Percentiles rank a stretch among this genome's conserved stretches.
These are phyloP conservation scores for Notechis scutatus DNA, from an alignment of 2,113 vertebrate species.

Conservation along the genomic window DNA sequence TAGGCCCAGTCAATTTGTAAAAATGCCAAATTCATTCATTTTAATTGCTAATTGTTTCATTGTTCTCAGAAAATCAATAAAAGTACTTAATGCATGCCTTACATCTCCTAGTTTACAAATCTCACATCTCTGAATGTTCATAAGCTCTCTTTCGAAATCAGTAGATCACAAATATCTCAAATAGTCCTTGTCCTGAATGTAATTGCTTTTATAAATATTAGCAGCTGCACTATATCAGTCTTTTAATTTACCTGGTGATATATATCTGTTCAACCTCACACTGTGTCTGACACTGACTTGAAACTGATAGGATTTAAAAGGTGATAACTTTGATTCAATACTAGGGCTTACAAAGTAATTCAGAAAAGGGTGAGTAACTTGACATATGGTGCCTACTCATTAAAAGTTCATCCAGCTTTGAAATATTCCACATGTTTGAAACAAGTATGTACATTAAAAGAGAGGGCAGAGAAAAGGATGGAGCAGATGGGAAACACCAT, in stretches of 20 bases:
- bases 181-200: constrained; percentile 10
- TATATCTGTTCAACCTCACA: constrained; percentile 49
- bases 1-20: neutral
- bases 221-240: constrained; percentile 43
- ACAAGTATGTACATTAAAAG: neutral
- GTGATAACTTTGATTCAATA: constrained; percentile 59
- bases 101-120: neutral
- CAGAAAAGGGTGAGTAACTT: constrained; percentile 50
- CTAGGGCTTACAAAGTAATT: constrained; percentile 54
- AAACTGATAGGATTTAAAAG: constrained; percentile 49
- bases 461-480: neutral
- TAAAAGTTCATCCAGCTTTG: constrained; percentile 32
- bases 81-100: neutral
- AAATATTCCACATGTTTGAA: constrained; percentile 7
- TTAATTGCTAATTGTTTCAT: neutral
- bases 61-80: neutral
- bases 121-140: neutral
- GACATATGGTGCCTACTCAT: neutral
- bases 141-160: neutral
- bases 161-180: neutral
- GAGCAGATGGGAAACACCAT: neutral
- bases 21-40: neutral
- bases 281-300: constrained; percentile 41
- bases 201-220: constrained; percentile 60
- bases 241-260: constrained; percentile 60